Conservation (phyloP, 2,888 invertebrate genomes). For the Clistopyga incitator region DNA sequence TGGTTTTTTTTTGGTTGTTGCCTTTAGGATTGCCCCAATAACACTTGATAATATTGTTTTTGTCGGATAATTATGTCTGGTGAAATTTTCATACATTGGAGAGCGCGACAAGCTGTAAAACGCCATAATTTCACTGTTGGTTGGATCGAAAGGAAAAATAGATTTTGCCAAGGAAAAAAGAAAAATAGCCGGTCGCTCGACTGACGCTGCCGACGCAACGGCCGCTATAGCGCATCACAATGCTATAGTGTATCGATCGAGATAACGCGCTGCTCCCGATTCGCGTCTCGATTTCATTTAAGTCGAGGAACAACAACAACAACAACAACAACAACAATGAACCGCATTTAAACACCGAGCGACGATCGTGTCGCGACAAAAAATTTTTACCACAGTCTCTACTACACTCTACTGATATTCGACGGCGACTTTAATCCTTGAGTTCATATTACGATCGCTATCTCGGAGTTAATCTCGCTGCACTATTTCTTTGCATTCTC, state of each 20-base stretch:
- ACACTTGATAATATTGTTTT: too few relatives aligned
- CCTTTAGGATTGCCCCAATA: too few relatives aligned
- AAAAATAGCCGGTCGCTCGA: neutral
- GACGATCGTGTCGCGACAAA: neutral
- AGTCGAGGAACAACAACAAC: constrained; percentile 1
- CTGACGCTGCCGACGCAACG: neutral
- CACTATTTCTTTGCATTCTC: constrained; percentile 21
- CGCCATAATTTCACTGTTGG: neutral
- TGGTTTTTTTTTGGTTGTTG: too few relatives aligned
- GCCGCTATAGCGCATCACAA: neutral
- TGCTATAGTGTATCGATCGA: neutral
- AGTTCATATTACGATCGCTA: constrained; percentile 17
- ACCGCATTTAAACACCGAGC: neutral
- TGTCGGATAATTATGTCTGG: too few relatives aligned
- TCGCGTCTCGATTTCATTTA: constrained; percentile 36
- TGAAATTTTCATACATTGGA: too few relatives aligned
- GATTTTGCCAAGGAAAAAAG: neutral
- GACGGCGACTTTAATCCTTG: constrained; percentile 34
- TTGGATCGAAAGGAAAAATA: neutral
- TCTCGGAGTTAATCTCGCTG: neutral
- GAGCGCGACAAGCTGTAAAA: neutral
- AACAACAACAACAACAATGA: neutral
- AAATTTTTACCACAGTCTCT: neutral
- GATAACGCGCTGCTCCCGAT: neutral
- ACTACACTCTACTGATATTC: constrained; percentile 22